Percentiles rank a stretch among this genome's conserved stretches.
Evolutionary conservation across 2,113 vertebrate genomes (phyloP).

Genomic region (Pterocles burchelli): DNA sequence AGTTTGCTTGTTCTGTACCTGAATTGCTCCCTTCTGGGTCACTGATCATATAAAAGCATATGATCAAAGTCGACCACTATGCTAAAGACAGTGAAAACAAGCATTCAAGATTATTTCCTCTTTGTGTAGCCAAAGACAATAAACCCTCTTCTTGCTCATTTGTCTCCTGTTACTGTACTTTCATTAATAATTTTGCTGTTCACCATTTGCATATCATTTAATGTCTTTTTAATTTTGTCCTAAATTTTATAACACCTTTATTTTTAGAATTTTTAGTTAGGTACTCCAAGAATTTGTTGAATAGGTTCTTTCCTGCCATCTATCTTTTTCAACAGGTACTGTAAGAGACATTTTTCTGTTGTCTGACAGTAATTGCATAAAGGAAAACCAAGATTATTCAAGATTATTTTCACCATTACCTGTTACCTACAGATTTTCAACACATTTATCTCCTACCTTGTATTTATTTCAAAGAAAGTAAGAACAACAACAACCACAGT

Average conservation of each 20-base stretch:
- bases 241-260: background rate
- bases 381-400: background rate
- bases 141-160: background rate
- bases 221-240: background rate
- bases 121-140: background rate
- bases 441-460: background rate
- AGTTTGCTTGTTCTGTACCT: background rate
- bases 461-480: background rate
- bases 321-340: background rate
- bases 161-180: background rate
- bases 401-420: background rate
- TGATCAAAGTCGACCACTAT: background rate
- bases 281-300: background rate
- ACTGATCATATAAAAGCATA: background rate
- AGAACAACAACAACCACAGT: rapidly evolving
- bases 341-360: background rate
- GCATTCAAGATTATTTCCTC: background rate
- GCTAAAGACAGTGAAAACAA: background rate
- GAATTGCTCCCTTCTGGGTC: background rate
- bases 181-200: background rate
- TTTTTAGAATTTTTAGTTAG: background rate
- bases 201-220: background rate
- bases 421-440: background rate
- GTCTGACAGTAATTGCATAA: background rate
- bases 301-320: background rate